Conservation (phyloP, 1,140 invertebrate species). For the Choristoneura fumiferana region DNA sequence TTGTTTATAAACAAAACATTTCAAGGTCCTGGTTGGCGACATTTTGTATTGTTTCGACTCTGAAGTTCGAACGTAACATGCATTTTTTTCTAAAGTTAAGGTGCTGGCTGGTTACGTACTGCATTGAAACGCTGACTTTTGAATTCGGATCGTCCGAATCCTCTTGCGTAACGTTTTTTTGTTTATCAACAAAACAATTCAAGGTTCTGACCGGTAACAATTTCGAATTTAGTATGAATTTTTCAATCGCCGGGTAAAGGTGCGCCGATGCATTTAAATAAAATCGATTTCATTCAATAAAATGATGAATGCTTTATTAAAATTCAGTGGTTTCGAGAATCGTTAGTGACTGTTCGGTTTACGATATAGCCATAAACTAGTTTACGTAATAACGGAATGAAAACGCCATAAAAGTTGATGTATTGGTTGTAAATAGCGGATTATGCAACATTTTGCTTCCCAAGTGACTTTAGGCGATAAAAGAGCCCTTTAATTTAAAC, state of each 20-base stretch:
- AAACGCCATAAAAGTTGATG: conserved; percentile 38
- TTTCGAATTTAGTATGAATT: conserved; percentile 43
- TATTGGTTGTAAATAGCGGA: conserved; percentile 41
- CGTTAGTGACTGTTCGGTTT: conserved; percentile 15
- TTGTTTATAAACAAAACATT: conserved; percentile 24
- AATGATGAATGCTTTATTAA: conserved; percentile 38
- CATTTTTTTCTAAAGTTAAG: too few relatives aligned
- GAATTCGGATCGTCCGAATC: too few relatives aligned
- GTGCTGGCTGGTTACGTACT: neutral
- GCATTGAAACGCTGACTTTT: too few relatives aligned
- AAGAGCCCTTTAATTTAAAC: conserved; percentile 28
- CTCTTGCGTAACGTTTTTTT: conserved; percentile 41
- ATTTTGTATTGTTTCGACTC: conserved; percentile 11
- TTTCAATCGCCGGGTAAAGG: conserved; percentile 42
- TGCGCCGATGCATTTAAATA: conserved; percentile 17
- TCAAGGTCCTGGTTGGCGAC: conserved; percentile 10
- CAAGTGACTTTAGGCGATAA: conserved; percentile 32
- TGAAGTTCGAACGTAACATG: neutral
- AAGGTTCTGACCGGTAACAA: conserved; percentile 48
- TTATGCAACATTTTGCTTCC: conserved; percentile 31
- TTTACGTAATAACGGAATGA: conserved; percentile 20
- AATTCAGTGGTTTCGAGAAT: conserved; percentile 35
- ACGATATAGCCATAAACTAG: conserved; percentile 19
- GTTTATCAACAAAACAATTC: conserved; percentile 72
- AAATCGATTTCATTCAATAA: conserved; percentile 10